Percentiles rank a stretch among this genome's conserved stretches.
These are phyloP conservation scores for Diachasmimorpha longicaudata DNA, from an alignment of 1,140 invertebrate species.

Conservation along the genomic window DNA sequence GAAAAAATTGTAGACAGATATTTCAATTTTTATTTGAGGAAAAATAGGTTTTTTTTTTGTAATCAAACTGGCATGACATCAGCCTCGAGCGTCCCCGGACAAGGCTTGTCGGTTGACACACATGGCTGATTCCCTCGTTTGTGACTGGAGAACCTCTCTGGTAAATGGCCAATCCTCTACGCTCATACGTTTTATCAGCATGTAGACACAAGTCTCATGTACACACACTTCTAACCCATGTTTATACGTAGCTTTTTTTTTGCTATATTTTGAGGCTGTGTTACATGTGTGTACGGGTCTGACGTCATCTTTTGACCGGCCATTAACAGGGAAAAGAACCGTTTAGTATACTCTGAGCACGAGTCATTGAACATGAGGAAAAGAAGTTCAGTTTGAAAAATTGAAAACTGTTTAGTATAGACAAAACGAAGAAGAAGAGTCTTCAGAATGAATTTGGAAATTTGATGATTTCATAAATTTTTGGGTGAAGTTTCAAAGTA, in stretches of 20 bases:
- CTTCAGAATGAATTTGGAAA: too few species aligned
- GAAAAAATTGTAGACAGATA: neutral
- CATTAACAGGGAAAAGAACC: too few species aligned
- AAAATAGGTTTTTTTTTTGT: conserved; percentile 27
- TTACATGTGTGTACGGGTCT: neutral
- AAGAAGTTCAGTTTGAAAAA: too few species aligned
- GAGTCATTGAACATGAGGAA: too few species aligned
- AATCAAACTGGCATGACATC: conserved; percentile 31
- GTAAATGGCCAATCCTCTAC: conserved; percentile 21
- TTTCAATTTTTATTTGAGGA: neutral
- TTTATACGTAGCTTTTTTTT: neutral
- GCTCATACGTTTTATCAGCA: neutral
- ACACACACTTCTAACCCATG: neutral
- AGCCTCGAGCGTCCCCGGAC: conserved; percentile 32
- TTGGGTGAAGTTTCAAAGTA: too few species aligned
- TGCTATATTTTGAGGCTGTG: neutral
- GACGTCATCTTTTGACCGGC: neutral
- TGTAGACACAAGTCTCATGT: neutral
- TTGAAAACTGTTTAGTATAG: too few species aligned
- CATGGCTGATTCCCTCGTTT: conserved; percentile 32
- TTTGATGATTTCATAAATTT: too few species aligned
- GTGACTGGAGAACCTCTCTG: conserved; percentile 11
- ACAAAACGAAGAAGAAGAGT: too few species aligned
- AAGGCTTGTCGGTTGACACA: conserved; percentile 37
- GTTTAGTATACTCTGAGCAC: too few species aligned